phyloP scores from a whole-genome alignment of 2,888 invertebrate species.

The Argyresthia goedartella region DNA sequence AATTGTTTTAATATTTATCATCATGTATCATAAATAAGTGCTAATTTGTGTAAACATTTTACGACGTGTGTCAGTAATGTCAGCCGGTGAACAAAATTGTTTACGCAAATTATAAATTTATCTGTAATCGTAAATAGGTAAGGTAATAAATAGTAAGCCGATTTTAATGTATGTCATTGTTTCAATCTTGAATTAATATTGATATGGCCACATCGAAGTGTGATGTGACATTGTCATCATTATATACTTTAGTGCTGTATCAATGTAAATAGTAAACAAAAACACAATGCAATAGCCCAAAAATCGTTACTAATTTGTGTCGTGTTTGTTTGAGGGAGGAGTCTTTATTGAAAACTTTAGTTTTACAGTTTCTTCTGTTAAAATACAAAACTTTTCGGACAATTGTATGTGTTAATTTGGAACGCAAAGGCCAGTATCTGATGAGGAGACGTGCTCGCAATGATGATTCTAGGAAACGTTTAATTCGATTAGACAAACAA shows the following conservation, averaged over 20 bases:
- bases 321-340: slow-evolving; percentile 28
- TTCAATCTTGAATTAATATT: slow-evolving; percentile 66
- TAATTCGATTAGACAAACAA: slow-evolving; percentile 32
- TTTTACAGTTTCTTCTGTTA: slow-evolving; percentile 29
- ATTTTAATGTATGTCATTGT: slow-evolving; percentile 66
- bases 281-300: slow-evolving; percentile 69
- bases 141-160: slow-evolving; percentile 60
- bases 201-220: slow-evolving; percentile 18
- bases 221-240: neutral
- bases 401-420: slow-evolving; percentile 43
- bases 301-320: slow-evolving; percentile 47
- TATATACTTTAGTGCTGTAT: slow-evolving; percentile 18
- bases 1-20: slow-evolving; percentile 65
- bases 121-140: slow-evolving; percentile 65
- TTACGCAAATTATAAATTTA: slow-evolving; percentile 32
- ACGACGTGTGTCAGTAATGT: too few species aligned
- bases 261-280: slow-evolving; percentile 48
- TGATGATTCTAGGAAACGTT: slow-evolving; percentile 62
- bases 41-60: slow-evolving; percentile 31
- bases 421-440: slow-evolving; percentile 43
- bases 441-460: slow-evolving; percentile 42
- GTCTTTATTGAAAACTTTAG: slow-evolving; percentile 14
- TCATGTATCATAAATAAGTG: slow-evolving; percentile 61
- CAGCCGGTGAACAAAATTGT: slow-evolving; percentile 19
- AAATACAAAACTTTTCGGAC: slow-evolving; percentile 61